Conservation (phyloP, 2,113 vertebrate species). For the Motacilla alba region DNA sequence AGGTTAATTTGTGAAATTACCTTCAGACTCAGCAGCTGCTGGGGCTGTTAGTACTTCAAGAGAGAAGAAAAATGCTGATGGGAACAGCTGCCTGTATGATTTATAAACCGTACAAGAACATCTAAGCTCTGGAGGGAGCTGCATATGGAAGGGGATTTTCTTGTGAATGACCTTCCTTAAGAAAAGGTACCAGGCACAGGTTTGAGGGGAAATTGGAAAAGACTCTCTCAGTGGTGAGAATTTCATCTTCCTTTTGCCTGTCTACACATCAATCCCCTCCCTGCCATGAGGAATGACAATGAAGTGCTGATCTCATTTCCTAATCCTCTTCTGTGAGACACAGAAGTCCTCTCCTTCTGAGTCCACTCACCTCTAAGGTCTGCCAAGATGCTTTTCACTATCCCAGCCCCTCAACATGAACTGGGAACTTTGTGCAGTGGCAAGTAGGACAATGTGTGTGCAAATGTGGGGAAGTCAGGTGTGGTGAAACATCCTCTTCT, state of each 20-base stretch:
- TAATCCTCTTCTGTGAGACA: neutral
- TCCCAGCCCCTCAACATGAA: neutral
- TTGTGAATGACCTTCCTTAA: neutral
- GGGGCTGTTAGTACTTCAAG: neutral
- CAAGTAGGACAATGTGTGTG: neutral
- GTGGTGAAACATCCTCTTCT: neutral
- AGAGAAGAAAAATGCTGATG: conserved; percentile 50
- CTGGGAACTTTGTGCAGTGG: neutral
- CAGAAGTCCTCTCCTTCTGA: no score
- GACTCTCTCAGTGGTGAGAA: neutral
- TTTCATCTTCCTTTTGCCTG: neutral
- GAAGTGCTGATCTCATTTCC: neutral
- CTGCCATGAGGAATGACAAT: neutral
- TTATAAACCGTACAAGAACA: conserved; percentile 13
- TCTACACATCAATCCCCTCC: neutral
- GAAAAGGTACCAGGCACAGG: neutral
- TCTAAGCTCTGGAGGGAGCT: neutral
- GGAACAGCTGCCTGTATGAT: conserved; percentile 51
- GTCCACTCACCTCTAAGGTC: neutral
- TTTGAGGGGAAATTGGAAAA: neutral
- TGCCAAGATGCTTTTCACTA: neutral
- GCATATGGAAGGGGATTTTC: conserved; percentile 36
- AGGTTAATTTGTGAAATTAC: conserved; percentile 58
- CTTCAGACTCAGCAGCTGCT: conserved; percentile 55
- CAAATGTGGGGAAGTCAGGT: neutral